Conservation (phyloP, 2,888 invertebrate genomes). For the Trissolcus japonicus region DNA sequence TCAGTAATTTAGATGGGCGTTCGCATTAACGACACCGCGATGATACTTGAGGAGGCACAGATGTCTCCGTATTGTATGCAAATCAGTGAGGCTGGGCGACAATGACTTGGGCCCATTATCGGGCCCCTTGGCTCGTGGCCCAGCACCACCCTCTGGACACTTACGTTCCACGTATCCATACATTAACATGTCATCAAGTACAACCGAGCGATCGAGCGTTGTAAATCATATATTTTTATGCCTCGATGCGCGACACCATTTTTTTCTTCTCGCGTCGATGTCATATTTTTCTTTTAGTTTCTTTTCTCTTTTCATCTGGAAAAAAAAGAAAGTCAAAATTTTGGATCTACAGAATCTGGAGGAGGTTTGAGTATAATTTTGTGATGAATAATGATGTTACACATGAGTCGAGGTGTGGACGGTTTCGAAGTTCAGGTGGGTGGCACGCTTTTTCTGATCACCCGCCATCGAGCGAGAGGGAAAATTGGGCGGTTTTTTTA, state of each 20-base stretch:
- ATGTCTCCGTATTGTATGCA: conserved; percentile 75
- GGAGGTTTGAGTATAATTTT: conserved; percentile 30
- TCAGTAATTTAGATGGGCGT: conserved; percentile 70
- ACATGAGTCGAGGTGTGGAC: conserved; percentile 2
- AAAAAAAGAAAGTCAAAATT: not conserved
- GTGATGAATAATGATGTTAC: conserved; percentile 39
- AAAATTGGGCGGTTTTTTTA: conserved; percentile 1
- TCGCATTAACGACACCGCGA: conserved; percentile 71
- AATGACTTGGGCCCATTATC: conserved; percentile 68
- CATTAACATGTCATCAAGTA: conserved; percentile 71
- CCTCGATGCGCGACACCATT: conserved; percentile 11
- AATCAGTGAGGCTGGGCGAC: conserved; percentile 76
- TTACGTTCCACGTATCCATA: conserved; percentile 67
- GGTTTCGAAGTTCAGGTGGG: not conserved
- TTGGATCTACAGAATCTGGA: not conserved
- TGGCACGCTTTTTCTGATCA: not conserved
- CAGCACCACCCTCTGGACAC: conserved; percentile 60
- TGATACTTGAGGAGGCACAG: conserved; percentile 65
- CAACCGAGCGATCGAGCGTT: conserved; percentile 57
- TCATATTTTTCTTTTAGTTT: not conserved
- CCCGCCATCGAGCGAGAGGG: not conserved
- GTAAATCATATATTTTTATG: conserved; percentile 61
- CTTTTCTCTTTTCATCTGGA: not conserved
- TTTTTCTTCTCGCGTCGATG: conserved; percentile 12
- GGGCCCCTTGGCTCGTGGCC: conserved; percentile 64